Conservation (phyloP, 2,113 vertebrate species). For the Sakesphorus luctuosus region DNA sequence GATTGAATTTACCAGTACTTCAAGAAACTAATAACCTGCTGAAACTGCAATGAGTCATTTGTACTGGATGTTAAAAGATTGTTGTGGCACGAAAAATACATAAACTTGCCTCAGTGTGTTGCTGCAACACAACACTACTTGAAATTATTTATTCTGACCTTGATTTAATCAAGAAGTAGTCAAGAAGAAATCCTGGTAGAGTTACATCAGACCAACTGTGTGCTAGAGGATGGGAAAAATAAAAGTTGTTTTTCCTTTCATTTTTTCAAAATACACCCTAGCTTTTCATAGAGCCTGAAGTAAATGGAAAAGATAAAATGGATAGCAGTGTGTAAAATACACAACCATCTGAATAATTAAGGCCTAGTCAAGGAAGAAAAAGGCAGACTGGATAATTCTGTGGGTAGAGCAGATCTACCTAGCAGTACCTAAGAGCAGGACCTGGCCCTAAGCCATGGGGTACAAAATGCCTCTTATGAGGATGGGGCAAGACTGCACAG, state of each 20-base stretch:
- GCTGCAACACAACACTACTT: neutral
- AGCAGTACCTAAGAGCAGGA: neutral
- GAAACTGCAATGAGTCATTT: neutral
- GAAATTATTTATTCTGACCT: neutral
- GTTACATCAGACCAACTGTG: neutral
- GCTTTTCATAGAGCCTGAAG: neutral
- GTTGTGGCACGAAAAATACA: neutral
- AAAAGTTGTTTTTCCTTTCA: neutral
- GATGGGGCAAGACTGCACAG: neutral
- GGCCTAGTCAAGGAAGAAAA: neutral
- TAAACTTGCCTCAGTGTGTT: neutral
- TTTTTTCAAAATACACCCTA: neutral
- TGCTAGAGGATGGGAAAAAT: neutral
- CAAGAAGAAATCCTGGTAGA: neutral
- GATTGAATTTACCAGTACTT: neutral
- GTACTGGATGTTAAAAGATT: neutral
- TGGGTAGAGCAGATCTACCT: neutral
- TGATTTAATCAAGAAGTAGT: neutral
- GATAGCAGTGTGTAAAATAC: neutral
- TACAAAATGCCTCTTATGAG: rapidly evolving
- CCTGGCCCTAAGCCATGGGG: neutral
- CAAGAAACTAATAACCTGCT: neutral
- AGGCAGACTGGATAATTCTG: neutral
- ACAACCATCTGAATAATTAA: neutral
- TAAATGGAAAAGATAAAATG: neutral